A percentile compares a stretch with the other conserved stretches of the same genome.
These are phyloP conservation scores for Ptychobarbus kaznakovi DNA, from an alignment of 2,797 vertebrate species.

Conservation along the genomic window DNA sequence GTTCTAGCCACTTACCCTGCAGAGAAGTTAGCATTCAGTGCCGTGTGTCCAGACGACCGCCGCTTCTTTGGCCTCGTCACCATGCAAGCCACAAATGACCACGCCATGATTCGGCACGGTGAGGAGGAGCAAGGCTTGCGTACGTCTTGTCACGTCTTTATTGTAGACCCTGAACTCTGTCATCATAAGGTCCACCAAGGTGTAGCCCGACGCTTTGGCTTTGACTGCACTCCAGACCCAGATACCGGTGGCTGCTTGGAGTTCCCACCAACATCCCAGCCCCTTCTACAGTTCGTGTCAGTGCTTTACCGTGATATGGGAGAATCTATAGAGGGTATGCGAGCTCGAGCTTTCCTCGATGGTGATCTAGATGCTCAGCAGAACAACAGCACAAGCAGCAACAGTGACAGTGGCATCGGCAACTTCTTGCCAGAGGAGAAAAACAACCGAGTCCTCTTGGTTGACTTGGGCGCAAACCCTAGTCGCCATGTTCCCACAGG, in stretches of 20 bases:
- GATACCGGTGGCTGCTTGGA: constrained; percentile 94
- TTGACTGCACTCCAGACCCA: constrained; percentile 94
- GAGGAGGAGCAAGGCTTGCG: constrained; percentile 86
- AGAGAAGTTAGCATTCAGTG: constrained; percentile 96
- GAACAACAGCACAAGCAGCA: constrained; percentile 97
- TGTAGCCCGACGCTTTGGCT: constrained; percentile 88
- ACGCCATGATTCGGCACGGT: constrained; percentile 68
- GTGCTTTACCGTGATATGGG: constrained; percentile 98
- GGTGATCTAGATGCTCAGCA: constrained; percentile 80
- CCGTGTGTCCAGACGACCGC: constrained; percentile 93
- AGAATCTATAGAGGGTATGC: constrained; percentile 92
- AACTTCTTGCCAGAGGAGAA: constrained; percentile 95
- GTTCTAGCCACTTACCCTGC: constrained; percentile 93
- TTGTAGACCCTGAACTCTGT: constrained; percentile 95
- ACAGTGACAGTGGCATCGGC: constrained; percentile 96
- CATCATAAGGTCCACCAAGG: constrained; percentile 92
- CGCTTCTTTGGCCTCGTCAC: constrained; percentile 97
- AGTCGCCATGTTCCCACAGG: constrained; percentile 81
- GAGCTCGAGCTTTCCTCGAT: constrained; percentile 91
- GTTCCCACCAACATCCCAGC: constrained; percentile 92
- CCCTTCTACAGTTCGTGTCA: constrained; percentile 94
- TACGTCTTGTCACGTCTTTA: constrained; percentile 97
- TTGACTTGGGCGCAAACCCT: constrained; percentile 87
- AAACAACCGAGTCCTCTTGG: constrained; percentile 88
- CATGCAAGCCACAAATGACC: constrained; percentile 89